These are phyloP conservation scores for Acanthosepion esculentum DNA, from an alignment of 2,888 invertebrate genomes.

Conservation along the genomic window DNA sequence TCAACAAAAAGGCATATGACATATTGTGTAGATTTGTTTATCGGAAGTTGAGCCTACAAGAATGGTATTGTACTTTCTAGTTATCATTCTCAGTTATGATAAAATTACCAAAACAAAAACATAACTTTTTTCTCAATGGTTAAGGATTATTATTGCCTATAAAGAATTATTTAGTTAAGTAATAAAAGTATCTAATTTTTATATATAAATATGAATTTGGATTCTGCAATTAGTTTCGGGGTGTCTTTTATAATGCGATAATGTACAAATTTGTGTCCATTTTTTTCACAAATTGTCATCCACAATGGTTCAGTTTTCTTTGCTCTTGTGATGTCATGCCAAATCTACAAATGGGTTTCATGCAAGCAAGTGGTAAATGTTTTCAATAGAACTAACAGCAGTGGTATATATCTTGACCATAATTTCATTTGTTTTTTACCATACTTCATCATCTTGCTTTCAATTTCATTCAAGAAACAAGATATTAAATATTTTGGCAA, in stretches of 20 bases:
- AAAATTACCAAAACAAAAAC: not conserved
- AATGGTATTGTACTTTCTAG: not conserved
- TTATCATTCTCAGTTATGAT: not conserved
- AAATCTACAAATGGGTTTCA: not conserved
- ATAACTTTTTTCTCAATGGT: no score
- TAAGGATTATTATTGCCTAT: no score
- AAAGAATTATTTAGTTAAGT: no score
- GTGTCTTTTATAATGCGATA: not conserved
- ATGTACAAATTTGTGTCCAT: not conserved
- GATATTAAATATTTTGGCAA: not conserved
- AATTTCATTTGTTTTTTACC: not conserved
- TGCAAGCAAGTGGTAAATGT: not conserved
- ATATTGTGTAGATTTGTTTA: no score
- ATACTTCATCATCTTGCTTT: constrained; percentile 22
- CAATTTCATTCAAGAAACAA: constrained; percentile 8
- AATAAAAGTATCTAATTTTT: not conserved
- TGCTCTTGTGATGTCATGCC: constrained; percentile 33
- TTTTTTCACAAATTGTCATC: constrained; percentile 10
- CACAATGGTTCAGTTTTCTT: not conserved
- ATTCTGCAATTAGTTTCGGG: not conserved
- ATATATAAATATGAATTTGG: not conserved
- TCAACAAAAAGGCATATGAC: no score
- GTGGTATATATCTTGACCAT: constrained; percentile 9
- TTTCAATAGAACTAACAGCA: not conserved
- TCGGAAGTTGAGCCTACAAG: not conserved